Conservation (phyloP, 64 coral and sea anemone species). For the Stichodactyla mertensii region DNA sequence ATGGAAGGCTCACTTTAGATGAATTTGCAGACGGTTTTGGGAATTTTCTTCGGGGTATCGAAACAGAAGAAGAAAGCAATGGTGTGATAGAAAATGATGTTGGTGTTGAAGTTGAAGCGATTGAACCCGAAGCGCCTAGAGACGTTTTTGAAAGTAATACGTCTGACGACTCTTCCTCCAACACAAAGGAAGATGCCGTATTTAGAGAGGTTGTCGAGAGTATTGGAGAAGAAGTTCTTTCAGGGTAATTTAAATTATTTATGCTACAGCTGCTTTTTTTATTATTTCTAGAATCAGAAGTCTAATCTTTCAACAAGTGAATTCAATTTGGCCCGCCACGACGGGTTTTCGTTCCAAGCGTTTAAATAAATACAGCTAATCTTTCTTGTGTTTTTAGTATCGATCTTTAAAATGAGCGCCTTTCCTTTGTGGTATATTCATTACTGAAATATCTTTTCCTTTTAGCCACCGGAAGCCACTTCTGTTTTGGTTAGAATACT, state of each 20-base stretch:
- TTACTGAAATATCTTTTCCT: constrained; percentile 9
- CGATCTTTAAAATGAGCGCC: neutral
- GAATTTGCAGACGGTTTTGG: constrained; percentile 96
- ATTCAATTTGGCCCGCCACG: neutral
- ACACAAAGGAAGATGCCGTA: constrained; percentile 56
- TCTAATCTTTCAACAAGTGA: neutral
- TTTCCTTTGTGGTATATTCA: neutral
- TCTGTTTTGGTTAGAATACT: neutral
- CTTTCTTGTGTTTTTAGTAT: neutral
- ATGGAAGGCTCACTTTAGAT: constrained; percentile 84
- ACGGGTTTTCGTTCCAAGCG: neutral
- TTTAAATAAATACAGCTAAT: neutral
- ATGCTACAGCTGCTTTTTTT: constrained; percentile 28
- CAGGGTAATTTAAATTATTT: constrained; percentile 63
- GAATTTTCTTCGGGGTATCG: constrained; percentile 56
- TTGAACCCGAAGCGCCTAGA: neutral
- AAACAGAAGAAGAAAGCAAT: neutral
- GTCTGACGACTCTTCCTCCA: constrained; percentile 29
- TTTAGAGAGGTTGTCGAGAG: constrained; percentile 77
- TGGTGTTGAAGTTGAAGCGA: constrained; percentile 24
- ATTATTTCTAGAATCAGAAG: neutral
- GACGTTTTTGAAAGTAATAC: constrained; percentile 71
- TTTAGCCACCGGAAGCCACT: neutral
- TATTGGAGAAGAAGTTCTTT: constrained; percentile 78
- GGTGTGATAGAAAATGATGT: neutral